phyloP scores from a whole-genome alignment of 2,888 invertebrate genomes.

The Cantharis flavilabris region DNA sequence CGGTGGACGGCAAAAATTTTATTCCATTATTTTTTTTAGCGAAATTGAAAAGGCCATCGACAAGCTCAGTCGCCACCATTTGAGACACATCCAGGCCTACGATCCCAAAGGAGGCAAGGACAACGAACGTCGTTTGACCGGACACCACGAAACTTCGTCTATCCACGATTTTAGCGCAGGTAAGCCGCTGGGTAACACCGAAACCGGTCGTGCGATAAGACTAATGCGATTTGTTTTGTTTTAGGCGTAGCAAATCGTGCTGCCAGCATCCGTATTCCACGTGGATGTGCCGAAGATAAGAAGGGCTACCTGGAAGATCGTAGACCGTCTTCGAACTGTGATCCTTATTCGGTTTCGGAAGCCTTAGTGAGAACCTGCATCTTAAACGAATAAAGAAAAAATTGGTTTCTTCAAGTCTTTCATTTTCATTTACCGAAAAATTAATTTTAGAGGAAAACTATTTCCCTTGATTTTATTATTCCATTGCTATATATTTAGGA shows the following conservation, averaged over 20 bases:
- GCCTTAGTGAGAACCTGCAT: constrained; percentile 86
- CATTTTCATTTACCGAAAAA: neutral
- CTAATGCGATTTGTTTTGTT: constrained; percentile 33
- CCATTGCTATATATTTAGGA: neutral
- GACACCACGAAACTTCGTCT: constrained; percentile 93
- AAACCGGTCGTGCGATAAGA: neutral
- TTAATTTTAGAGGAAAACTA: neutral
- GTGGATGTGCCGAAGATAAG: constrained; percentile 86
- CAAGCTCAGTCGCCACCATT: constrained; percentile 88
- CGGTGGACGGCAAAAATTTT: neutral
- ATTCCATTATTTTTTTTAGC: constrained; percentile 59
- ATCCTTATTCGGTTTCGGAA: constrained; percentile 85
- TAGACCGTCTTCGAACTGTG: constrained; percentile 90
- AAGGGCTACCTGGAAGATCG: constrained; percentile 96
- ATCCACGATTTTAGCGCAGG: constrained; percentile 96
- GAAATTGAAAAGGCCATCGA: constrained; percentile 96
- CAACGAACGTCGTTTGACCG: constrained; percentile 94
- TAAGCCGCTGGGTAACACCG: constrained; percentile 41
- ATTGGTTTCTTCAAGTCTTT: constrained; percentile 28
- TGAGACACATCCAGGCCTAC: constrained; percentile 93
- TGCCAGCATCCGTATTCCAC: constrained; percentile 92
- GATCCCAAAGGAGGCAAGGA: constrained; percentile 96
- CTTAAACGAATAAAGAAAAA: constrained; percentile 69
- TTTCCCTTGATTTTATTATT: neutral
- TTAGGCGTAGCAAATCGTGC: constrained; percentile 92